A percentile compares a stretch with the other conserved stretches of the same genome.
These are phyloP conservation scores for Drosophila suzukii DNA, from an alignment of 1,140 invertebrate species.

Conservation along the genomic window DNA sequence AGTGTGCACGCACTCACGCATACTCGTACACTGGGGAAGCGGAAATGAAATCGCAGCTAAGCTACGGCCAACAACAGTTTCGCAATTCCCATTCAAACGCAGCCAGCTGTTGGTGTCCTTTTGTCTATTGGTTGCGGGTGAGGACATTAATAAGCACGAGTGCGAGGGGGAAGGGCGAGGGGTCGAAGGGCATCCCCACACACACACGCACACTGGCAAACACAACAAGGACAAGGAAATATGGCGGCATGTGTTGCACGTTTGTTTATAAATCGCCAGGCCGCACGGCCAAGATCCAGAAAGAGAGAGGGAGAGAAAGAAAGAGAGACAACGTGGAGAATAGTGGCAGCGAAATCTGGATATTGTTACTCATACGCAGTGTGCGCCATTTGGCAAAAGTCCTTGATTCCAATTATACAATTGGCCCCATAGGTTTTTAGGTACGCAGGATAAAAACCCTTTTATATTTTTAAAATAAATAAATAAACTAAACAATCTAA, in stretches of 20 bases:
- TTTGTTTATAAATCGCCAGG: slow-evolving; percentile 68
- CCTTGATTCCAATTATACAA: slow-evolving; percentile 44
- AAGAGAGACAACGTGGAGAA: neutral
- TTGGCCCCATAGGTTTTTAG: slow-evolving; percentile 10
- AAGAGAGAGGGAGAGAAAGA: neutral
- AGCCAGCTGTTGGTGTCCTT: slow-evolving; percentile 60
- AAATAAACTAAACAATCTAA: neutral
- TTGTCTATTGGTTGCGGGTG: slow-evolving; percentile 59
- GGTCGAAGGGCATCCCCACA: neutral
- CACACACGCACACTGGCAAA: slow-evolving; percentile 38
- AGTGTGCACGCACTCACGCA: slow-evolving; percentile 31
- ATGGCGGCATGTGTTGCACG: slow-evolving; percentile 59
- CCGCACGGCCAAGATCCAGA: slow-evolving; percentile 23
- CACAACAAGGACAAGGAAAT: slow-evolving; percentile 68
- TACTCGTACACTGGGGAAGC: slow-evolving; percentile 8
- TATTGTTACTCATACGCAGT: slow-evolving; percentile 65
- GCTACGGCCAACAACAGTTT: slow-evolving; percentile 49
- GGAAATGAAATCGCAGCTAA: slow-evolving; percentile 68
- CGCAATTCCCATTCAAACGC: slow-evolving; percentile 47
- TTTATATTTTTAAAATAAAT: neutral
- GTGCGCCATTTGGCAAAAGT: slow-evolving; percentile 35
- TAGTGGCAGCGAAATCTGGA: slow-evolving; percentile 9
- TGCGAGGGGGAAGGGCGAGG: neutral
- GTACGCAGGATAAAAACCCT: neutral
- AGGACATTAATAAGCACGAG: slow-evolving; percentile 58